Conservation (phyloP, 2,113 vertebrate species). For the Apodemus sylvaticus region DNA sequence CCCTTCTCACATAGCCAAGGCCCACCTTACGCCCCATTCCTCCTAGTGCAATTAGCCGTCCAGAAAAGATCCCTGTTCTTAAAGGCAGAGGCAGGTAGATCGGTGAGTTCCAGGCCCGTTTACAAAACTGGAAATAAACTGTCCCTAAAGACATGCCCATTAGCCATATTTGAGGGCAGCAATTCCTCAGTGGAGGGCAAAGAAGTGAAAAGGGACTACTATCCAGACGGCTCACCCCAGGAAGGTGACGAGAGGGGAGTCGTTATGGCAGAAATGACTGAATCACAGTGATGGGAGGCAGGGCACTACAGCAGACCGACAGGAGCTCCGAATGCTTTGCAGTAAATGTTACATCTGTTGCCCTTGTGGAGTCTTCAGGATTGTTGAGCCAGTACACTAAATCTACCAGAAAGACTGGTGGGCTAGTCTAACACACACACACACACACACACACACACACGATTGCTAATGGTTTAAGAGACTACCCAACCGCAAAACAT, state of each 20-base stretch:
- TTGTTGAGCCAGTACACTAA: neutral
- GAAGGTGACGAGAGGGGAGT: neutral
- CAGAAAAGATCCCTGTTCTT: neutral
- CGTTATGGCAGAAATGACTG: neutral
- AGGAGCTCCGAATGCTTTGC: neutral
- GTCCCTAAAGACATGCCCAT: neutral
- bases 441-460: too few species aligned
- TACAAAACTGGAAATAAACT: neutral
- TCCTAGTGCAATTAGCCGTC: neutral
- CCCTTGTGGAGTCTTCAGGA: neutral
- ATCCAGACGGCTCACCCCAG: neutral
- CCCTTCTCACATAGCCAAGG: neutral
- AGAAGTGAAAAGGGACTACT: neutral
- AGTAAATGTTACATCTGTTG: neutral
- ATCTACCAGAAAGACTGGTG: neutral
- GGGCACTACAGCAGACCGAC: neutral
- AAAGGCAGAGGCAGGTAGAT: neutral
- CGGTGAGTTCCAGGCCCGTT: neutral
- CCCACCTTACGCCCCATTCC: neutral
- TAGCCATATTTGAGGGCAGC: neutral
- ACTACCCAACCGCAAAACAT: conserved; percentile 1
- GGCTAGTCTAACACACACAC: too few species aligned
- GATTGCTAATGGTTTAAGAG: neutral
- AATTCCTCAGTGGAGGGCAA: neutral
- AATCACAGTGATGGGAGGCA: neutral